These are phyloP conservation scores for Hirtodrosophila histrioides DNA, from an alignment of 2,888 invertebrate genomes.

Conservation along the genomic window DNA sequence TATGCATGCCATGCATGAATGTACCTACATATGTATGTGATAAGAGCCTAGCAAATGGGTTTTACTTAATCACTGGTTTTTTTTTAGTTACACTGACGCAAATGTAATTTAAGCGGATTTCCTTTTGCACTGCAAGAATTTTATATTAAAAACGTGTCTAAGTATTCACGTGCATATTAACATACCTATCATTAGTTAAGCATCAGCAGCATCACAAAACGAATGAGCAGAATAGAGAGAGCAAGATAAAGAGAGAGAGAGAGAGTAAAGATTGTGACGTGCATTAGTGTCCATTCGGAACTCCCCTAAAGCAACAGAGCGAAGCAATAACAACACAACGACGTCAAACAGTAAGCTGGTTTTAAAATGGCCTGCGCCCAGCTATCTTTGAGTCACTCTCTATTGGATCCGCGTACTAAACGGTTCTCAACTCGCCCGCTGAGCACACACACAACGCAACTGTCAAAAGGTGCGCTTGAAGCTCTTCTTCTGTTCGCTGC, in stretches of 20 bases:
- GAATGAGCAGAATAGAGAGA: constrained; percentile 3
- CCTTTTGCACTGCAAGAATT: constrained; percentile 2
- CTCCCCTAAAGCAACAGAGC: constrained; percentile 28
- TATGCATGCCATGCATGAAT: neutral
- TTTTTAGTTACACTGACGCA: constrained; percentile 17
- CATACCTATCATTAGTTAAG: constrained; percentile 36
- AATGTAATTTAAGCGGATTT: constrained; percentile 28
- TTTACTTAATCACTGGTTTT: constrained; percentile 1
- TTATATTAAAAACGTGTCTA: constrained; percentile 3
- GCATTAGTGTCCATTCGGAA: constrained; percentile 15
- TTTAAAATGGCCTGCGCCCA: constrained; percentile 62
- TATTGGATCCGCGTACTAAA: constrained; percentile 58
- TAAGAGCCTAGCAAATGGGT: neutral
- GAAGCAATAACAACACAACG: constrained; percentile 24
- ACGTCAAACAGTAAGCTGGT: constrained; percentile 59
- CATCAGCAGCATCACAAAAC: constrained; percentile 20
- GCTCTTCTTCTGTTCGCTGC: constrained; percentile 28
- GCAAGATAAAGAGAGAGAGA: constrained; percentile 15
- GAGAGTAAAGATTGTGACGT: constrained; percentile 6
- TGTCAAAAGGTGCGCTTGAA: constrained; percentile 41
- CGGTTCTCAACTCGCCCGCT: constrained; percentile 47
- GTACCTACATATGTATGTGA: too few species aligned
- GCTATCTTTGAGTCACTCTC: constrained; percentile 64
- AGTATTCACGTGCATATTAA: constrained; percentile 30
- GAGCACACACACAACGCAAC: constrained; percentile 33